Evolutionary conservation across 1,140 invertebrate genomes (phyloP), one percentile per base, ranked within the genome.

Genomic region (Macrobrachium nipponense): DNA sequence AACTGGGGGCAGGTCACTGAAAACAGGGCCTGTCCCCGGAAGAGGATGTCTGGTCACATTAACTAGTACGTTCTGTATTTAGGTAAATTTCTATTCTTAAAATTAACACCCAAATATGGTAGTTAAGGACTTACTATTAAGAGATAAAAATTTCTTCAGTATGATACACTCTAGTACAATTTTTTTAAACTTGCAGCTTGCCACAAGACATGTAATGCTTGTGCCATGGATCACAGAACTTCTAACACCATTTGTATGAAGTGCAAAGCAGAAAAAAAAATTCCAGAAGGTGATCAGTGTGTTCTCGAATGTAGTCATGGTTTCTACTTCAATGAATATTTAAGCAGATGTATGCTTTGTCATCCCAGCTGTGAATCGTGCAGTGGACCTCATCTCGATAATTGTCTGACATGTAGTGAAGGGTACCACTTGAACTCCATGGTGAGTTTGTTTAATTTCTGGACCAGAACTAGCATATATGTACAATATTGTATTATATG

Each of bases 341-440:
- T 76, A n/a, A 36, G 75, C 43, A 82, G 70, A 2, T 88, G 87
- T 64, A 27, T 68, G 20, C 17, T 62, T 59, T 87, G 85, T 27
- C 84, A 88, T 61, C 59, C 75, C 43, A 79, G 75, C 20, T 88
- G 87, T 77, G 73, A 18, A 14, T 79, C 82, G 7, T 88, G 87
- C 61, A 59, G 73, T 14, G 87, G 87, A 3, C 73, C 73, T 18
- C 64, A 70, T 18, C 6, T 85, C 5, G 70, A 60, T 70, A 70
- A 60, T 61, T 88, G 87, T 64, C 51, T 68, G 27, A 76, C 61
- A 15, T 88, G 87, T 58, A 51, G 20, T n/a, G 61, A 86, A 8
- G 80, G 76, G 44, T 61, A 75, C 3, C 72, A 64, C 15, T 61
- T 88, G 11, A 80, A 80, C 8, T 7, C 20, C 17, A 27, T 68